Percentiles rank a stretch among this genome's conserved stretches.
These are phyloP conservation scores for Mastigias papua DNA, from an alignment of 30 jellyfish, hydroid and myxozoan genomes.

Conservation along the genomic window DNA sequence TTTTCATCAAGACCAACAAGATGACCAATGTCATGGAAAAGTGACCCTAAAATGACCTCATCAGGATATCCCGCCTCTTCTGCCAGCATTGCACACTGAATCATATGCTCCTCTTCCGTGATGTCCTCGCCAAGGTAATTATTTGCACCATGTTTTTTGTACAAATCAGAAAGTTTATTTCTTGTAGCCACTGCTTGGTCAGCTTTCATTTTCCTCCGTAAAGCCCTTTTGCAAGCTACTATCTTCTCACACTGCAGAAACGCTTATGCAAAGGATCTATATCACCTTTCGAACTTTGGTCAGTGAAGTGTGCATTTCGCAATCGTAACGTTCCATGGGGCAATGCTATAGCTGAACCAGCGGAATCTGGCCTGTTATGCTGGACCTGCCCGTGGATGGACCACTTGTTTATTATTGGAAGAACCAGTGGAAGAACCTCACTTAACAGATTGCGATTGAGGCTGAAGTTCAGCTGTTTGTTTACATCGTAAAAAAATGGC, in stretches of 20 bases:
- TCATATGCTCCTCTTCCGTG: slow-evolving; percentile 75
- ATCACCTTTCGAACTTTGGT: too few relatives aligned
- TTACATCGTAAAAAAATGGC: slow-evolving; percentile 57
- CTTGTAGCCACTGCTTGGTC: slow-evolving; percentile 44
- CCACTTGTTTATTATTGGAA: too few relatives aligned
- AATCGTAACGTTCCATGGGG: too few relatives aligned
- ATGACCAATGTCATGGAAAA: slow-evolving; percentile 82
- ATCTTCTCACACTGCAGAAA: neutral
- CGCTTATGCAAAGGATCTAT: neutral
- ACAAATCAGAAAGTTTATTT: slow-evolving; percentile 40
- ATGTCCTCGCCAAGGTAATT: slow-evolving; percentile 78
- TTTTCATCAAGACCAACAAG: slow-evolving; percentile 67
- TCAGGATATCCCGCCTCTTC: slow-evolving; percentile 67
- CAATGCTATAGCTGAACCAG: too few relatives aligned
- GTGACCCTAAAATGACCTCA: slow-evolving; percentile 78
- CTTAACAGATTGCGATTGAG: neutral
- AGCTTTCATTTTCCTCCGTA: slow-evolving; percentile 21
- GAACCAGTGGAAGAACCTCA: too few relatives aligned
- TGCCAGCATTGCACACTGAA: slow-evolving; percentile 88
- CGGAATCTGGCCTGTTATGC: too few relatives aligned
- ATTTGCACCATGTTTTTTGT: slow-evolving; percentile 51
- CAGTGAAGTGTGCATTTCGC: too few relatives aligned
- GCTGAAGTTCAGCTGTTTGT: neutral
- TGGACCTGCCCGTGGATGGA: too few relatives aligned
- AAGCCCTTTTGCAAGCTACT: neutral